Base-by-base conservation (phyloP, 2,888 invertebrate species). In the Lithophane leautieri region DNA sequence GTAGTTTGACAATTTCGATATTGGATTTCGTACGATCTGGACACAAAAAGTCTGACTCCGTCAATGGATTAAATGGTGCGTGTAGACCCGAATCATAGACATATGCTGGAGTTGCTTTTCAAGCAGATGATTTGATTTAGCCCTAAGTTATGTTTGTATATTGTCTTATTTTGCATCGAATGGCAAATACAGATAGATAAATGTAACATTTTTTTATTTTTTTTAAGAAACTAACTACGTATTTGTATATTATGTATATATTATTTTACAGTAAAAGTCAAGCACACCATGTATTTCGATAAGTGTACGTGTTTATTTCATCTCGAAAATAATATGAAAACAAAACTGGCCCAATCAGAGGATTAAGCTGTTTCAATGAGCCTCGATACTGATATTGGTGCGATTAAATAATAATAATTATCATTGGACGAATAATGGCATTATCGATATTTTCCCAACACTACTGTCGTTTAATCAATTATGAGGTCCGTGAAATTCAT, bases 401-500 rank as follows among this genome's bases (percentile, higher is more conserved):
- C 42, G 76, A 73, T 79, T 68, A 68, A 79, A 70, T 73, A 54
- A 73, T 70, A 70, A n/a, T n/a, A n/a, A n/a, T 68, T 79, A 63
- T 56, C 80, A 69, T 75, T 66, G 47, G 56, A 25, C 7, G 76
- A 75, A 79, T 47, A 83, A 65, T 76, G 56, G 25, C 22, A 52
- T 58, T 60, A 73, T 68, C 44, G 60, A 70, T 75, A 75, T 67
- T 61, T 52, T 63, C 4, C 34, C 72, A 76, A 76, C 56, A 69
- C 61, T 42, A 58, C n/a, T 76, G 14, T 67, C 19, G 16, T 47
- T 1, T 25, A 70, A 70, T 81, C 0, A 42, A 44, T 42, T 42
- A 50, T 68, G 34, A 44, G 50, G 56, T 22, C 6, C 6, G 6
- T 19, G 2, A 62, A 44, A 67, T 74, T 66, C 3, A 61, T 61